Conservation (phyloP, 2,888 invertebrate species). For the Gisinianus flammeolus region DNA sequence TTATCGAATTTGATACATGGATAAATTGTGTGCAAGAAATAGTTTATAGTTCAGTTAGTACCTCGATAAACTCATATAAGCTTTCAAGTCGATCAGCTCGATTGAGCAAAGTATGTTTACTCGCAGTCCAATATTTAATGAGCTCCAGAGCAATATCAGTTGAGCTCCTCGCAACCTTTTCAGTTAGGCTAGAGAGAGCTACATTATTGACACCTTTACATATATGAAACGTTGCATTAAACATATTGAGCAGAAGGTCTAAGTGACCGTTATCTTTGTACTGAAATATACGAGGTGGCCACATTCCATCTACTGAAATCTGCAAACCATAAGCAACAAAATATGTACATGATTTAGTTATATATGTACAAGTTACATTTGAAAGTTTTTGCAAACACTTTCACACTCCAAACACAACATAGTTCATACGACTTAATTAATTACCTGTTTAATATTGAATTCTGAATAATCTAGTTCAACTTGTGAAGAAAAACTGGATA, state of each 20-base stretch:
- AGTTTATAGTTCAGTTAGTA: slow-evolving; percentile 22
- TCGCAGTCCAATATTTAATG: slow-evolving; percentile 31
- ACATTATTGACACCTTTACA: slow-evolving; percentile 24
- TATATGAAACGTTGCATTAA: slow-evolving; percentile 28
- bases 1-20: not conserved
- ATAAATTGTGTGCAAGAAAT: not conserved
- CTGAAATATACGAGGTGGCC: slow-evolving; percentile 39
- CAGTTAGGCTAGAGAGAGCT: slow-evolving; percentile 3
- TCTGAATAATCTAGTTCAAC: slow-evolving; percentile 36
- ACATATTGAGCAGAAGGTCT: slow-evolving; percentile 37
- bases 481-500: slow-evolving; percentile 24
- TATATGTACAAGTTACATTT: too few species aligned
- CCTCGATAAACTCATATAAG: slow-evolving; percentile 45
- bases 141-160: slow-evolving; percentile 21
- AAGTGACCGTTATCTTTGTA: slow-evolving; percentile 39
- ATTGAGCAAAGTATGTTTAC: slow-evolving; percentile 31
- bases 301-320: slow-evolving; percentile 49
- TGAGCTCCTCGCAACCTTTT: not conserved
- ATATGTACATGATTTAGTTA: too few species aligned
- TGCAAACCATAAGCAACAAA: slow-evolving; percentile 22
- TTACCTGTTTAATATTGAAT: slow-evolving; percentile 32
- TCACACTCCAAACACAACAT: too few species aligned
- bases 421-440: too few species aligned
- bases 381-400: too few species aligned
- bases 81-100: slow-evolving; percentile 40